phyloP scores from a whole-genome alignment of 1,140 invertebrate genomes.

The Diplogasteroides magnus region DNA sequence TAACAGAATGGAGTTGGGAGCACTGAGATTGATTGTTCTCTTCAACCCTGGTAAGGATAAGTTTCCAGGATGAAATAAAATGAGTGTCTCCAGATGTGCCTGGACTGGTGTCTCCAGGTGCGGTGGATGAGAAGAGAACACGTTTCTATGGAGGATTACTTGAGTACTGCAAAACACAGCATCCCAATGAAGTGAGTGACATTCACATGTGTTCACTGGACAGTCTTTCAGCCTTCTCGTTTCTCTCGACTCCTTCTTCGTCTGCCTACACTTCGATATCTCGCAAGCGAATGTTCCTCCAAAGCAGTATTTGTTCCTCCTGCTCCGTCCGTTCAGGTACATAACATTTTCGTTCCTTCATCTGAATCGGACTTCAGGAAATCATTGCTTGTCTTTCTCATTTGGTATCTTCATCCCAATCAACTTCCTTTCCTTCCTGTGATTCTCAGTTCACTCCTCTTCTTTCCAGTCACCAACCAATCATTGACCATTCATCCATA shows the following conservation, averaged over 20 bases:
- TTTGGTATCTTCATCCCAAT: too few species aligned
- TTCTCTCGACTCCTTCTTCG: slow-evolving; percentile 10
- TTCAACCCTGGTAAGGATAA: slow-evolving; percentile 74
- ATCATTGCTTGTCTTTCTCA: too few species aligned
- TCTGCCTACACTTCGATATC: slow-evolving; percentile 7
- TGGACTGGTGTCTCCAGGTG: slow-evolving; percentile 2
- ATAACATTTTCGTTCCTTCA: too few species aligned
- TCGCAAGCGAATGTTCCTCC: slow-evolving; percentile 10
- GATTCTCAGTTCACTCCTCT: too few species aligned
- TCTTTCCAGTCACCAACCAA: too few species aligned
- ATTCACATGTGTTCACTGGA: not conserved
- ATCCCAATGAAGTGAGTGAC: not conserved
- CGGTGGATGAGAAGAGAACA: slow-evolving; percentile 2
- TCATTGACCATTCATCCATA: too few species aligned
- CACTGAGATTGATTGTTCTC: slow-evolving; percentile 85
- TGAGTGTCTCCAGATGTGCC: slow-evolving; percentile 3
- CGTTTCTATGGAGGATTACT: not conserved
- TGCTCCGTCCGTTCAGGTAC: too few species aligned
- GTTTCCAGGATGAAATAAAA: slow-evolving; percentile 14
- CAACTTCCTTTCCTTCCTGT: too few species aligned
- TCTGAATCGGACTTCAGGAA: too few species aligned
- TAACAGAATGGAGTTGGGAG: slow-evolving; percentile 89
- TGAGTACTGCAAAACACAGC: not conserved
- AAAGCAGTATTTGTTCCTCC: too few species aligned
- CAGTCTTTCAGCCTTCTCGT: slow-evolving; percentile 1